phyloP scores from a whole-genome alignment of 2,888 invertebrate genomes.

The Eugnorisma glareosa region DNA sequence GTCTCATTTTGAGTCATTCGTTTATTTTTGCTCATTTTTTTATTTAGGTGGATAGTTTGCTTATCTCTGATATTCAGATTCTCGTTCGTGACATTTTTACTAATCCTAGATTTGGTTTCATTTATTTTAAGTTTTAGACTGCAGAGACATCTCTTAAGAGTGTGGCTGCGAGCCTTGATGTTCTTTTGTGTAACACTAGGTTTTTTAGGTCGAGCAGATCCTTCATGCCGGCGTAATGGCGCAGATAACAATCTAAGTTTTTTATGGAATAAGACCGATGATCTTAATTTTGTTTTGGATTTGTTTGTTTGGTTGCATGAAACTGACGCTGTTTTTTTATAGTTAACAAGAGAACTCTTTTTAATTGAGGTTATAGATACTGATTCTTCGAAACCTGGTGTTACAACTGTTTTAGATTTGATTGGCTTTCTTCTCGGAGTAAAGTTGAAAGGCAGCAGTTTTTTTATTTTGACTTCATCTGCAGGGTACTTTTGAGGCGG shows the following conservation, averaged over 20 bases:
- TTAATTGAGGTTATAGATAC: slow-evolving; percentile 15
- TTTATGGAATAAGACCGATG: slow-evolving; percentile 3
- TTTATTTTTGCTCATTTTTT: slow-evolving; percentile 12
- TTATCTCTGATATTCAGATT: background rate
- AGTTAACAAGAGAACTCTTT: background rate
- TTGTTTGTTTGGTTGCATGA: slow-evolving; percentile 13
- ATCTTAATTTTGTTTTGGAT: slow-evolving; percentile 4
- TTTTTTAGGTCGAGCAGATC: background rate
- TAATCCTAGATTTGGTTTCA: slow-evolving; percentile 36
- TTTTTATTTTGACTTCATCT: background rate
- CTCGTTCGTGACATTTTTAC: slow-evolving; percentile 13
- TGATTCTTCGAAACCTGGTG: background rate
- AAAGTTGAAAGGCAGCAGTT: background rate
- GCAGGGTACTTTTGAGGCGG: background rate
- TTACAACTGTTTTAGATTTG: background rate
- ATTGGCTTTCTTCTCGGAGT: background rate
- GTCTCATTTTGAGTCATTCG: background rate
- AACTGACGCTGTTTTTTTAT: background rate
- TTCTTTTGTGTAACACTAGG: slow-evolving; percentile 5
- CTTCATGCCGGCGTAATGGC: slow-evolving; percentile 7
- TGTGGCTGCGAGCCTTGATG: slow-evolving; percentile 30
- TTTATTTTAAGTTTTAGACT: slow-evolving; percentile 67
- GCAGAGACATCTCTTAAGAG: slow-evolving; percentile 69
- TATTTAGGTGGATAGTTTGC: slow-evolving; percentile 10
- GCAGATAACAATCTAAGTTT: background rate